These are phyloP conservation scores for Orthosia incerta DNA, from an alignment of 2,888 invertebrate genomes.

Conservation along the genomic window DNA sequence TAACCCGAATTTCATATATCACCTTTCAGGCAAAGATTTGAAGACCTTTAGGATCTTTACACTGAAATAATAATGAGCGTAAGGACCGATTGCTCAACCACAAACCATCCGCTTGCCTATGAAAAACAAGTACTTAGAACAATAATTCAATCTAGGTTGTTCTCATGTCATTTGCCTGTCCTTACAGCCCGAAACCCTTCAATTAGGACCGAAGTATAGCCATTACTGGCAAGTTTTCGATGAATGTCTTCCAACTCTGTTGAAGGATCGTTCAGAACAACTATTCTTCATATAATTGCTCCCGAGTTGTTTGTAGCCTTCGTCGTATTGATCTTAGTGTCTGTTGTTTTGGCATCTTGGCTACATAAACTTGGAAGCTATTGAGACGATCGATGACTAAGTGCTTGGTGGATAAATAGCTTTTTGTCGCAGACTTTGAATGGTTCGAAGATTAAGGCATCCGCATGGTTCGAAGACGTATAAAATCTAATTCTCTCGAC, in stretches of 20 bases:
- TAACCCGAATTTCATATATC: background rate
- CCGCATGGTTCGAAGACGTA: background rate
- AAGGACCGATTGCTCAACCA: background rate
- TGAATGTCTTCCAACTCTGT: conserved; percentile 17
- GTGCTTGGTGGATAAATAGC: background rate
- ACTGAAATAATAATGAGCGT: no score
- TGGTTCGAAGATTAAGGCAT: background rate
- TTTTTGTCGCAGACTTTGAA: background rate
- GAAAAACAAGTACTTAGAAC: conserved; percentile 15
- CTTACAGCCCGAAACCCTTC: conserved; percentile 10
- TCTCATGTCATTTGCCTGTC: conserved; percentile 23
- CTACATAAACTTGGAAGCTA: conserved; percentile 15
- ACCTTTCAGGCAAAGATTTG: background rate
- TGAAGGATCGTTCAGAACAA: conserved; percentile 30
- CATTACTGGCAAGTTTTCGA: conserved; percentile 31
- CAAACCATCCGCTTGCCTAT: background rate
- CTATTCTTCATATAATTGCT: conserved; percentile 37
- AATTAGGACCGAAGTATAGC: conserved; percentile 28
- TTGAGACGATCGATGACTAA: conserved; percentile 1
- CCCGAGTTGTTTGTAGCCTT: conserved; percentile 24
- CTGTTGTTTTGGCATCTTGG: conserved; percentile 2
- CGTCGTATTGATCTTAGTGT: conserved; percentile 23
- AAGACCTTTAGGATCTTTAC: background rate
- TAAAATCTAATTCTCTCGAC: background rate
- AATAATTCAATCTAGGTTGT: conserved; percentile 20